Evolutionary conservation across 2,113 vertebrate genomes (phyloP), one percentile per base, ranked within the genome.

Genomic region (Thunnus thynnus): DNA sequence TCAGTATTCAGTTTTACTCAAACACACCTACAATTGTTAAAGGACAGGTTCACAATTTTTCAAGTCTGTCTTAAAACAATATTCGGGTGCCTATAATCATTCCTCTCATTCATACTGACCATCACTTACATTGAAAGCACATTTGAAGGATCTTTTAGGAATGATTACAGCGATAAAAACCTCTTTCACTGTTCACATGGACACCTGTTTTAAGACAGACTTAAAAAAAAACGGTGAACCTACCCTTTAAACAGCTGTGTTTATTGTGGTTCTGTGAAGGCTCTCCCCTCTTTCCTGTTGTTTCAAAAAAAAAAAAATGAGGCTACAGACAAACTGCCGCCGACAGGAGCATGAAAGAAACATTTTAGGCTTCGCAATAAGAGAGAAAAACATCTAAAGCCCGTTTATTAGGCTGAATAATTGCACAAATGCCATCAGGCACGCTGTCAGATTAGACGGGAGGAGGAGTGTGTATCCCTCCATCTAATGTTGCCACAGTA

Each of bases 401-500:
- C 13, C 20, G 22, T 63, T 86, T 46, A 68, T 89, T 58, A 74
- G 69, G 7, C 47, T 56, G 62, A 58, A 64, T 69, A 76, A 69
- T 67, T 48, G 50, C 74, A 47, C 3, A 66, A 18, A 77, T 66
- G 57, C 83, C 86, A 83, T 75, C 85, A 90, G 71, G 30, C 76
- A 9, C n/a, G 54, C 62, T 88, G 78, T 84, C 82, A 80, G 47
- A 52, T 66, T 20, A 52, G 25, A 72, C 62, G 20, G 78, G 82
- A 86, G 90, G 86, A 83, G 86, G 82, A 84, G 90, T 41, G 86
- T 83, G 78, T 77, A 51, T 80, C 57, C 86, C 65, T 90, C 82
- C 87, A 86, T 90, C 82, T 67, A 91, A 94, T 89, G 93, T 95
- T 95, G 91, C 92, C 93, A 94, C 91, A 93, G 92, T 93, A 94